phyloP scores from a whole-genome alignment of 2,113 vertebrate genomes.

The Rattus rattus region DNA sequence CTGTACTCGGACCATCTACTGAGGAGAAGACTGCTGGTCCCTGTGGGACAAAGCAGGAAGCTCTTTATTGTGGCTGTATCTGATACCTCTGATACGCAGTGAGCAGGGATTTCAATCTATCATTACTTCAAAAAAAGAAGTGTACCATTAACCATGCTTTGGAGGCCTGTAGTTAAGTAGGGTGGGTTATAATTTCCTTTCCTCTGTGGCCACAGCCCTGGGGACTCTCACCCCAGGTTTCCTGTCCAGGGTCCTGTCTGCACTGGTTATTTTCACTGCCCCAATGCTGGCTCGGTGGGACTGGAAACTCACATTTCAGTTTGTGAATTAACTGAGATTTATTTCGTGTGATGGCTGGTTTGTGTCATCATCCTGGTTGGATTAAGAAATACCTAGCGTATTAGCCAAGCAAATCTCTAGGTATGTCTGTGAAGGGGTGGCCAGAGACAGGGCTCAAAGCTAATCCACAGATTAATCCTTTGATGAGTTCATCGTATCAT shows the following conservation, averaged over 20 bases:
- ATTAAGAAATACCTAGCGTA: background rate
- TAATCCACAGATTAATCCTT: background rate
- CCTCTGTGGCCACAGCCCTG: background rate
- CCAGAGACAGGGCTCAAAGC: background rate
- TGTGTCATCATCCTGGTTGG: background rate
- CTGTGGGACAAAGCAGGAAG: background rate
- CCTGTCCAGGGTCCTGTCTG: background rate
- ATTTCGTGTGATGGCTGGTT: background rate
- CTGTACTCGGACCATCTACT: background rate
- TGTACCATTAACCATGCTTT: too few species aligned
- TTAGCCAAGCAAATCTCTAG: background rate
- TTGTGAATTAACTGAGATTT: background rate
- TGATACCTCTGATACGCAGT: background rate
- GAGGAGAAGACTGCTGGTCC: background rate
- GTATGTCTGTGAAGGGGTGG: background rate
- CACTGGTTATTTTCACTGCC: background rate
- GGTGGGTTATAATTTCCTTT: background rate
- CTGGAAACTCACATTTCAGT: background rate
- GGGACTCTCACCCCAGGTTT: background rate
- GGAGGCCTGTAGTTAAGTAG: background rate
- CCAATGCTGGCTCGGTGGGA: background rate
- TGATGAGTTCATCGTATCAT: too few species aligned
- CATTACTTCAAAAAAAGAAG: background rate
- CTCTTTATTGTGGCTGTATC: background rate
- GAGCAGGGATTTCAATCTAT: background rate